Base-by-base conservation (phyloP, 2,113 vertebrate genomes). In the Orientallactaga bullata region DNA sequence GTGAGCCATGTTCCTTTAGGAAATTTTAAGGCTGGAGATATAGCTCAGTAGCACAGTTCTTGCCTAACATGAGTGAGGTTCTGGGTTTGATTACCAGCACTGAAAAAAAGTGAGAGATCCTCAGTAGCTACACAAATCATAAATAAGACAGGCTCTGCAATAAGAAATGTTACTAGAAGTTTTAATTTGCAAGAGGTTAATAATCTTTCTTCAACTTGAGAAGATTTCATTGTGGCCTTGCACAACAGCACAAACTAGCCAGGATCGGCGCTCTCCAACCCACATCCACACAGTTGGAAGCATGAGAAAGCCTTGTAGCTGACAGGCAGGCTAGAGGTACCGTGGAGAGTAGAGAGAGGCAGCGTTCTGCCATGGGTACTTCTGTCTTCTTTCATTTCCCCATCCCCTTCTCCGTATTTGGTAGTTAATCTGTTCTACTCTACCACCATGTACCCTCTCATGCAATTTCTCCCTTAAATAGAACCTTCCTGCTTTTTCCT, bases 401-500 rank as follows among this genome's bases (percentile, higher is more conserved):
- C 18, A 15, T 7, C 28, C 13, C 42, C 68, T 69, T 51, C 5
- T 55, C 94, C 12, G 20, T 77, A 72, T 80, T 76, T 73, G 76
- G 69, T 74, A 63, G 32, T 35, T 81, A 37, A 11, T 95, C 7
- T 26, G 28, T 78, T 85, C 89, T 88, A 47, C 20, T 68, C 88
- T 86, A 79, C 37, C n/a, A 79, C 60, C 76, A 66, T 88, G 68
- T 87, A 93, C 23, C 32, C 76, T 94, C 78, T 79, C 65, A 79
- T 85, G 91, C 85, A 88, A 13, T 12, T 55, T 55, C 37, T 81
- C 78, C 89, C 80, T 96, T 88, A 96, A 95, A 94, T 61, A 94
- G 90, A 85, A 85, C 37, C 23, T 93, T 85, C 79, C 93, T 78
- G 76, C 47, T 37, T 93, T 94, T 90, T 92, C 61, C 94, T 94